Evolutionary conservation across 2,113 vertebrate genomes (phyloP).

Genomic region (Pimephales promelas): DNA sequence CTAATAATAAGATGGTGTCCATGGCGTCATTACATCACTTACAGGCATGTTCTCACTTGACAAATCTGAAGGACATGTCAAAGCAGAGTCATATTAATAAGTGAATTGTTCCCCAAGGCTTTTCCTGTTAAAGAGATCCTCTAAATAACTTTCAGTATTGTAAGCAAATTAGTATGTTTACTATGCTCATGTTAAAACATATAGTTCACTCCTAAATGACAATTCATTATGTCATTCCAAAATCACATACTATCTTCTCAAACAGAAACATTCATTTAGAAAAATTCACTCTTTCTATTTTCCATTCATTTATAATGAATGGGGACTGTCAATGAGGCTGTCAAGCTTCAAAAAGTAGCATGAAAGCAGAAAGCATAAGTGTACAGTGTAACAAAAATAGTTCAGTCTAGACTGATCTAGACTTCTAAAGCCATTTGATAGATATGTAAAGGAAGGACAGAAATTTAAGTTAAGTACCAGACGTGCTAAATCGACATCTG

Average conservation of each 20-base stretch:
- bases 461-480: background rate
- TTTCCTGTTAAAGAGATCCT: background rate
- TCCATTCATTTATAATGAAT: background rate
- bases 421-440: background rate
- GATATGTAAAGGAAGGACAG: background rate
- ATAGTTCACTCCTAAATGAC: background rate
- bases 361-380: background rate
- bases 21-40: background rate
- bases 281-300: background rate
- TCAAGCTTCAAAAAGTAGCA: background rate
- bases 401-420: background rate
- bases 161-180: background rate
- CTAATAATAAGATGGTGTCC: background rate
- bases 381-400: background rate
- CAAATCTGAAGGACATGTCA: slow-evolving; percentile 6
- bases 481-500: background rate
- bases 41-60: slow-evolving; percentile 18
- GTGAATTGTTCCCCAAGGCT: slow-evolving; percentile 13
- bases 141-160: background rate
- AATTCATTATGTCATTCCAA: background rate
- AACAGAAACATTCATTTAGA: background rate
- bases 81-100: background rate
- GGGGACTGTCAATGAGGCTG: background rate
- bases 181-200: background rate
- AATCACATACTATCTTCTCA: background rate